These are phyloP conservation scores for Gastracanthus pulcherrimus DNA, from an alignment of 2,888 invertebrate species.

Conservation along the genomic window DNA sequence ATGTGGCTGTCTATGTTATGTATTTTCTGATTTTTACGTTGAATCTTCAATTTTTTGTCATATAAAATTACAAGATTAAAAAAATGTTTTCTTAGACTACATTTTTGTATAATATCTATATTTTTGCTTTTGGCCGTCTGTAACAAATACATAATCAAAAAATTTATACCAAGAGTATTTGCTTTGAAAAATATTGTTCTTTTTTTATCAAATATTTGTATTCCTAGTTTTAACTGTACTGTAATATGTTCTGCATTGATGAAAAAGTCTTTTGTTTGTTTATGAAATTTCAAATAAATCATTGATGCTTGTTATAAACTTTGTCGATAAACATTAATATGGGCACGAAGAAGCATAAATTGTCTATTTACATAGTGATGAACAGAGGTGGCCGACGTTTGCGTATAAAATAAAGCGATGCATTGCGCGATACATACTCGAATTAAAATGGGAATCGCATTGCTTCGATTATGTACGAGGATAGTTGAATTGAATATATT, in stretches of 20 bases:
- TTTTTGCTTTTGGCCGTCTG: no score
- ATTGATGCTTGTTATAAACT: background rate
- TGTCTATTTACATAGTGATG: constrained; percentile 24
- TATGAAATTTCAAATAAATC: background rate
- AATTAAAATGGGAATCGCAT: constrained; percentile 37
- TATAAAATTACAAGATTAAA: background rate
- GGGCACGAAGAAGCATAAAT: constrained; percentile 14
- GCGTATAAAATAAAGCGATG: constrained; percentile 24
- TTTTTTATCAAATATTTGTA: no score
- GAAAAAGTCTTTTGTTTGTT: background rate
- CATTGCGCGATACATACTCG: constrained; percentile 31
- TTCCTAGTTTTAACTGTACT: no score
- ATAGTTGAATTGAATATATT: constrained; percentile 54
- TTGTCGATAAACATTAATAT: constrained; percentile 19
- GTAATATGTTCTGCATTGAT: no score
- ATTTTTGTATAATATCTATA: no score
- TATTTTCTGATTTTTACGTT: constrained; percentile 10
- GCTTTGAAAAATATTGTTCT: no score
- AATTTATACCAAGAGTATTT: no score
- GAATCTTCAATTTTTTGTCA: background rate
- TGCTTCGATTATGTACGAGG: constrained; percentile 48
- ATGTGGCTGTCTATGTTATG: background rate
- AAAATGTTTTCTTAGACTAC: no score
- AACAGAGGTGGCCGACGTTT: constrained; percentile 30
- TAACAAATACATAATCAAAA: no score